Base-by-base conservation (phyloP, 1,140 invertebrate genomes). In the Solenopsis invicta region DNA sequence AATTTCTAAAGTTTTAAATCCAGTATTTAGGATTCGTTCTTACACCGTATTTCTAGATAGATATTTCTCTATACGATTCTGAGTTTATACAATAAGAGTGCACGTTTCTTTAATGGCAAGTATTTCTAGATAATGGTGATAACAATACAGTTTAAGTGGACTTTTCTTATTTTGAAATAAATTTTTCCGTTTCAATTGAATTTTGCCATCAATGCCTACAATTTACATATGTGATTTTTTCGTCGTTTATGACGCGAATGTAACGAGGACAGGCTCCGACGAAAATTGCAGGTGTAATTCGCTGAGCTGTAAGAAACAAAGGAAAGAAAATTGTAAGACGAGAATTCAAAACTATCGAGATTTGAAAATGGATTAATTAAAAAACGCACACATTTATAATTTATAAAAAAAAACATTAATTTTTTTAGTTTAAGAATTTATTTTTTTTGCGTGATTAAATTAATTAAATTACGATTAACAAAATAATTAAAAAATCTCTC, bases 181-280 rank as follows among this genome's bases (percentile, higher is more conserved):
- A 29, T 64, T 61, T 62, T 69, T 66, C 78, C 74, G 88, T 74
- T 75, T 88, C 67, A 75, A 8, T 29, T 37, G 48, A 87, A 86
- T 88, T 88, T 86, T 74, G 85, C 67, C 75, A 75, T 64, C 91
- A 94, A 76, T 92, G 91, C 90, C 91, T 94, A 86, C 94, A 95
- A 78, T 95, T 93, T 10, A 93, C 91, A 64, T 93, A 94, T 81
- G 92, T 95, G 61, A 94, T 91, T 78, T 88, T 86, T 88, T 94
- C 90, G 61, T 91, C 93, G 86, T 94, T 92, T 92, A 95, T 92
- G 94, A 94, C 86, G 91, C 94, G 94, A 95, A 95, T 87, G 89
- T 95, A 95, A 95, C 94, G 94, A 95, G 93, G 87, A 94, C 94
- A 95, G 94, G 95, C 94, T 94, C 94, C 91, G 85, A 95, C 76